Base-by-base conservation (phyloP, 2,888 invertebrate genomes). In the Eristalis tenax region DNA sequence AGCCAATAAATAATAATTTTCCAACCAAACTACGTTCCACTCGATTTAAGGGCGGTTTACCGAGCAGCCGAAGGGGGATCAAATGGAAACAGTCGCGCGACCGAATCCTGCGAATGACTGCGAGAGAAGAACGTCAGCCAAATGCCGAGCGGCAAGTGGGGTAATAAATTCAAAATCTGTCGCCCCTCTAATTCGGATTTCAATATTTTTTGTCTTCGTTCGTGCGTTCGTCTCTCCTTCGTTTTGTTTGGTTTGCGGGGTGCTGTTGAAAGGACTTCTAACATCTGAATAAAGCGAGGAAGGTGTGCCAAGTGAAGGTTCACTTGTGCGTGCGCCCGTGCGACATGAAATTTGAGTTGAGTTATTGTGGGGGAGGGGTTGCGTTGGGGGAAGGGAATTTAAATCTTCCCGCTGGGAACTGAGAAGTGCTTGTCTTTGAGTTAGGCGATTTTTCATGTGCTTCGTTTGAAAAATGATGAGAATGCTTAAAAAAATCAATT, bases 1-100 rank as follows among this genome's bases (percentile, higher is more conserved):
- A 77, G 64, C 70, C 82, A 86, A 86, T 86, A 86, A 86, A 86
- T 86, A 86, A 86, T 86, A 86, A 86, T 86, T 86, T 82, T 68
- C 66, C 35, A 82, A 82, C 82, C 82, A 74, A 82, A 86, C 76
- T 82, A 78, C 82, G 82, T 86, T 86, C 82, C 82, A 82, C 86
- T 87, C 76, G 83, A 87, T 87, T 87, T 87, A 80, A 87, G 87
- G 79, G 87, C 76, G 79, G 80, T 65, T 73, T 83, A 43, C 66
- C 71, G 18, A 61, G 61, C 32, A 32, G 40, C 23, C 4, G 8
- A 50, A 35, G 22, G 43, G 18, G 32, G 64, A 63, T 3, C 56
- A 28, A 57, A 40, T 59, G 23, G 61, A 43, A 50, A 38, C 38
- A 73, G 26, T 59, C 23, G 43, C 35, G 40, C 35, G 35, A 23